Conservation (phyloP, 2,113 vertebrate species). For the Beaufortia kweichowensis region DNA sequence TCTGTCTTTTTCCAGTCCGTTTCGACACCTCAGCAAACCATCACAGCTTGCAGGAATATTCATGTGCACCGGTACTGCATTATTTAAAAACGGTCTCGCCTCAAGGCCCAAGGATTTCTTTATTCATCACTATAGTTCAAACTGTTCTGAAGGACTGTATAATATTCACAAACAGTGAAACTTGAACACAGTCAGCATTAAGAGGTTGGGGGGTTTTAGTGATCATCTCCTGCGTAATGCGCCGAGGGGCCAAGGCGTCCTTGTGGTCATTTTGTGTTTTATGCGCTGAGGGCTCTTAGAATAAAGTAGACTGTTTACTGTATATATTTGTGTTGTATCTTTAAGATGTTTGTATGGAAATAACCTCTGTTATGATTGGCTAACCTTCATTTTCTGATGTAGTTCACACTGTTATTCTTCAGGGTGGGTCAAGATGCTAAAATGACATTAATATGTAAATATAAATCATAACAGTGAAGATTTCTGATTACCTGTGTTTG, state of each 20-base stretch:
- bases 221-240: too few species aligned
- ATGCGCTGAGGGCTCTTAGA: too few species aligned
- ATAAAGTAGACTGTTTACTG: too few species aligned
- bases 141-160: neutral
- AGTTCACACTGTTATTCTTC: neutral
- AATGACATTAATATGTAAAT: neutral
- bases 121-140: neutral
- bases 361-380: neutral
- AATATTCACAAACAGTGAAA: neutral
- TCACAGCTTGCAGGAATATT: neutral
- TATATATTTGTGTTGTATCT: too few species aligned
- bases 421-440: neutral
- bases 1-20: conserved; percentile 4
- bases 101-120: neutral
- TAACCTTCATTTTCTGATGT: too few species aligned
- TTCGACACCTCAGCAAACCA: conserved; percentile 27
- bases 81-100: conserved; percentile 14
- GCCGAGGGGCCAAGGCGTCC: too few species aligned
- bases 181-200: neutral
- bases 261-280: too few species aligned
- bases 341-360: neutral
- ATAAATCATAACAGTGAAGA: too few species aligned
- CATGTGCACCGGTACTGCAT: conserved; percentile 1
- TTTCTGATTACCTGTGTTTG: neutral
- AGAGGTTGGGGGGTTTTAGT: neutral